Evolutionary conservation across 2,797 vertebrate species (phyloP).

Genomic region (Petrocephalus schoutedeni): DNA sequence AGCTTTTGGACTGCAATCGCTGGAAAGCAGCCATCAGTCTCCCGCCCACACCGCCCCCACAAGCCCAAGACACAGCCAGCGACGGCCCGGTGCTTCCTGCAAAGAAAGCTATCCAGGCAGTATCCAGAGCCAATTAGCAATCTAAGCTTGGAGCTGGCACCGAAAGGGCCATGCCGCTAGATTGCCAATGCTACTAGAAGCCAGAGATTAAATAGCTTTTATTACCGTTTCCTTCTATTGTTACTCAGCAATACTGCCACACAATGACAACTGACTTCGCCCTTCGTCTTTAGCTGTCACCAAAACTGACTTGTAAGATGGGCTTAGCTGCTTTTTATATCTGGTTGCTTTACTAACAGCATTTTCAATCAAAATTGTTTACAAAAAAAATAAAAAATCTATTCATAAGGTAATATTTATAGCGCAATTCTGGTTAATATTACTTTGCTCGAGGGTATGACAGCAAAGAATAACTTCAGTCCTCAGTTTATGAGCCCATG

Average conservation of each 20-base stretch:
- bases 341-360: neutral
- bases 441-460: neutral
- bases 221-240: neutral
- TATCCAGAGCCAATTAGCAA: neutral
- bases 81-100: neutral
- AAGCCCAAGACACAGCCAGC: neutral
- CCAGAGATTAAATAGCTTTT: neutral
- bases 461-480: neutral
- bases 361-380: neutral
- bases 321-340: neutral
- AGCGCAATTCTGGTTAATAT: neutral
- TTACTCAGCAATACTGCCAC: neutral
- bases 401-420: neutral
- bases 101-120: neutral
- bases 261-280: conserved; percentile 45
- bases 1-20: neutral
- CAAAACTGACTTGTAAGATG: neutral
- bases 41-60: neutral
- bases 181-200: neutral
- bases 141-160: neutral
- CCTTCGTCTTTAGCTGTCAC: conserved; percentile 28
- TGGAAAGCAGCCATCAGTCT: conserved; percentile 30
- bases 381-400: neutral
- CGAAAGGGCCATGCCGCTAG: neutral
- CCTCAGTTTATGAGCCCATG: neutral